A percentile compares a stretch with the other conserved stretches of the same genome.
Conservation (phyloP, 2,797 vertebrate species). For the Enteromius afrohamiltoni region DNA sequence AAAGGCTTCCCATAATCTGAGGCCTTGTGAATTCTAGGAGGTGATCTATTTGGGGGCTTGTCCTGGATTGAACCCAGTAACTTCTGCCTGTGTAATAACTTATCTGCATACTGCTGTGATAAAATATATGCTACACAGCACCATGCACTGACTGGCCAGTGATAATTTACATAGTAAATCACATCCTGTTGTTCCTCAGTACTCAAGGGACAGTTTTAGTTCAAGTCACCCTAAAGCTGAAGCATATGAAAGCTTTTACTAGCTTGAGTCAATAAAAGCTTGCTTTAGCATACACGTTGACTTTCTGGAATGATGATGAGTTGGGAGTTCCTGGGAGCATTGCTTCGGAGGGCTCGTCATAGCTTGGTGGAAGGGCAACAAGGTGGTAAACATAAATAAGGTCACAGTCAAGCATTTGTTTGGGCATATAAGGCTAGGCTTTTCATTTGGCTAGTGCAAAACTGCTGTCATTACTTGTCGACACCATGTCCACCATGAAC, state of each 20-base stretch:
- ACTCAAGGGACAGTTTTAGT: neutral
- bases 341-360: slow-evolving; percentile 29
- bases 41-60: slow-evolving; percentile 68
- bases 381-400: slow-evolving; percentile 39
- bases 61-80: slow-evolving; percentile 66
- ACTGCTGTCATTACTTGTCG: slow-evolving; percentile 41
- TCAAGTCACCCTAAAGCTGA: neutral
- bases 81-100: slow-evolving; percentile 55
- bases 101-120: slow-evolving; percentile 64
- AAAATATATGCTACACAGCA: neutral
- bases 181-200: neutral
- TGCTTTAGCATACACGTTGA: neutral
- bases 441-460: slow-evolving; percentile 26
- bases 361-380: slow-evolving; percentile 33
- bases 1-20: slow-evolving; percentile 32
- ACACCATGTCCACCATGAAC: slow-evolving; percentile 35
- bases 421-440: slow-evolving; percentile 28
- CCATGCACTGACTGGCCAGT: neutral
- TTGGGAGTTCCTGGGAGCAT: slow-evolving; percentile 42
- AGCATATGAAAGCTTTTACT: neutral
- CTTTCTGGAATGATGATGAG: neutral
- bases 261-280: neutral
- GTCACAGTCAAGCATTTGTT: slow-evolving; percentile 21
- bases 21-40: slow-evolving; percentile 55
- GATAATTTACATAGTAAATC: neutral